Evolutionary conservation across 2,113 vertebrate genomes (phyloP), one percentile per base, ranked within the genome.

Genomic region (Catagonus wagneri): DNA sequence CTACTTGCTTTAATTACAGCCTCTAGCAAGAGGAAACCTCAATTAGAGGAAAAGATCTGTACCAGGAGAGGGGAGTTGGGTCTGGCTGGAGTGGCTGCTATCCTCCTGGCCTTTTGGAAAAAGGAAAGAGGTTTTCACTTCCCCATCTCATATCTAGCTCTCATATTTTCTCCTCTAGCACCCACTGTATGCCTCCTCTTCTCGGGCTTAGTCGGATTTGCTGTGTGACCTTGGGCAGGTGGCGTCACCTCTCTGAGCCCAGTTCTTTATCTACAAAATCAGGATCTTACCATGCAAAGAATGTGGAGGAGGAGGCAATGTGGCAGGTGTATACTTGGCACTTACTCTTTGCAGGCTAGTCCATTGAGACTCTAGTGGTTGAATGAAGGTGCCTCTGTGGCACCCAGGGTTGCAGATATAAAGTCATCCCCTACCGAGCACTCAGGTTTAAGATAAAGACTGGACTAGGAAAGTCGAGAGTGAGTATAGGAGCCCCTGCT

Each of bases 1-100:
- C 98, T 97, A 97, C 98, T 98, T 98, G 98, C 98, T 98, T 98
- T 99, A 98, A 99, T 99, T 99, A 98, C 98, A 98, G 98, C 98
- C 98, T 98, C 98, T 98, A 98, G 98, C 98, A 93, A 97, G 98
- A 98, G 98, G 98, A 99, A 98, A 98, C 98, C 98, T 98, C 98
- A 98, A 98, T 98, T 98, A 98, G 97, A 98, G 98, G 97, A 98
- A 98, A 96, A 98, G 98, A 97, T 98, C 90, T 96, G 76, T 96
- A 97, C 95, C 60, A 86, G 81, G 95, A 98, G 98, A 98, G 98
- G 98, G 8, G 94, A 97, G 98, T 97, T 90, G 92, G 97, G 98
- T 97, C 97, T 96, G 94, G 78, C 89, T 94, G 90, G 25, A 54
- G 69, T 50, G 54, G 83, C 92, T 90, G 65, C 93, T 71, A 72